Evolutionary conservation across 2,888 invertebrate species (phyloP).

Genomic region (Ptychoptera contaminata): DNA sequence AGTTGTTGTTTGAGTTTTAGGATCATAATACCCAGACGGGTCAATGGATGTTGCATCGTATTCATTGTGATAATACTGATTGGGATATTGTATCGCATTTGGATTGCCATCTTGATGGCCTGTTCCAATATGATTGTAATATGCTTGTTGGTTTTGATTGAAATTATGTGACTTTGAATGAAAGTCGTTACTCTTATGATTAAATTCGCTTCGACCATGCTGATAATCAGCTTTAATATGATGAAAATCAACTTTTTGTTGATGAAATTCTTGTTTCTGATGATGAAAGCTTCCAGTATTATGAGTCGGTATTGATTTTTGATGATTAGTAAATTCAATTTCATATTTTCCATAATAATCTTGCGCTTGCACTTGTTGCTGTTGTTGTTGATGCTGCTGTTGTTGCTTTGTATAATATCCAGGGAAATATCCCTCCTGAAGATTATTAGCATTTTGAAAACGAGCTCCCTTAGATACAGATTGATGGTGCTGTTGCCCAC

Average conservation of each 20-base stretch:
- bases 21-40: slow-evolving; percentile 21
- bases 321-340: slow-evolving; percentile 17
- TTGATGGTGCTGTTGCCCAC: slow-evolving; percentile 6
- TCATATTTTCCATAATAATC: slow-evolving; percentile 31
- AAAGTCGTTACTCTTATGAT: slow-evolving; percentile 18
- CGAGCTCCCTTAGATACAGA: not conserved
- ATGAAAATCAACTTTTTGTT: slow-evolving; percentile 14
- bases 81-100: slow-evolving; percentile 14
- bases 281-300: not conserved
- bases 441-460: slow-evolving; percentile 1
- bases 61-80: slow-evolving; percentile 18
- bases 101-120: not conserved
- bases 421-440: slow-evolving; percentile 20
- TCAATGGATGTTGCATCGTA: slow-evolving; percentile 21
- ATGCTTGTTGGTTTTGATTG: slow-evolving; percentile 3
- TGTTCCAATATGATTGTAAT: slow-evolving; percentile 2
- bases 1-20: slow-evolving; percentile 19
- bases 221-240: slow-evolving; percentile 20
- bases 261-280: slow-evolving; percentile 11
- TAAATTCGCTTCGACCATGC: slow-evolving; percentile 13
- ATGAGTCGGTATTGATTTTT: not conserved
- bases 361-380: slow-evolving; percentile 15
- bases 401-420: slow-evolving; percentile 21
- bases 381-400: slow-evolving; percentile 13
- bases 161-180: slow-evolving; percentile 13